phyloP scores from a whole-genome alignment of 1,140 invertebrate genomes.

The Drosophila melanica region DNA sequence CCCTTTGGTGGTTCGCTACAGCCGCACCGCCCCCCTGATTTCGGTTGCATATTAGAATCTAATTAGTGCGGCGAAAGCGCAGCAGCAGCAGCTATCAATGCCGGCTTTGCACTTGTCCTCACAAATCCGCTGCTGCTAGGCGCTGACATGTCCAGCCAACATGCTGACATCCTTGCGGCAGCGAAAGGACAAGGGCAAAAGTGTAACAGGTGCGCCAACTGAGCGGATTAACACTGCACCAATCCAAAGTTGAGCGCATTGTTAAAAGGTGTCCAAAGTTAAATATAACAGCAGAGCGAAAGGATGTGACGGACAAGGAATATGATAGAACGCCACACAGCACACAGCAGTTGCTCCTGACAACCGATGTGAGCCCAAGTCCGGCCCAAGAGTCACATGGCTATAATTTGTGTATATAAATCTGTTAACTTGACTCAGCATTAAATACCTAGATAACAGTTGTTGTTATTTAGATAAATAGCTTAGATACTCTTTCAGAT shows the following conservation, averaged over 20 bases:
- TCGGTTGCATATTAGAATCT: constrained; percentile 74
- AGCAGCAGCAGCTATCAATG: constrained; percentile 61
- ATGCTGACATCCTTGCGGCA: constrained; percentile 57
- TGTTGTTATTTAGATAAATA: no score
- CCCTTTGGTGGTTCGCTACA: background rate
- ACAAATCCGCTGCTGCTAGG: constrained; percentile 59
- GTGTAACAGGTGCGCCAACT: constrained; percentile 73
- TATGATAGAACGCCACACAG: constrained; percentile 2
- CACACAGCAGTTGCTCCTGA: constrained; percentile 37
- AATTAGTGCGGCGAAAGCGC: constrained; percentile 62
- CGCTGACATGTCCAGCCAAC: constrained; percentile 68
- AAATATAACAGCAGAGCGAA: constrained; percentile 22
- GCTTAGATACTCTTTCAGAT: no score
- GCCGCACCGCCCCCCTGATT: constrained; percentile 35
- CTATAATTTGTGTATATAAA: background rate
- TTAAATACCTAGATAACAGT: background rate
- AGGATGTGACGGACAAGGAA: background rate
- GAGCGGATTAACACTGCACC: constrained; percentile 53
- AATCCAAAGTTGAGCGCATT: constrained; percentile 32
- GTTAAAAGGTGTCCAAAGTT: constrained; percentile 63
- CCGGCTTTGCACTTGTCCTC: constrained; percentile 72
- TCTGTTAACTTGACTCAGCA: background rate
- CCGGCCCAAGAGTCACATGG: background rate
- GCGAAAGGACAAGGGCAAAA: constrained; percentile 40
- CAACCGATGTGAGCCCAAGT: constrained; percentile 16